These are phyloP conservation scores for Macquaria ambigua DNA, from an alignment of 2,113 vertebrate species.

Conservation along the genomic window DNA sequence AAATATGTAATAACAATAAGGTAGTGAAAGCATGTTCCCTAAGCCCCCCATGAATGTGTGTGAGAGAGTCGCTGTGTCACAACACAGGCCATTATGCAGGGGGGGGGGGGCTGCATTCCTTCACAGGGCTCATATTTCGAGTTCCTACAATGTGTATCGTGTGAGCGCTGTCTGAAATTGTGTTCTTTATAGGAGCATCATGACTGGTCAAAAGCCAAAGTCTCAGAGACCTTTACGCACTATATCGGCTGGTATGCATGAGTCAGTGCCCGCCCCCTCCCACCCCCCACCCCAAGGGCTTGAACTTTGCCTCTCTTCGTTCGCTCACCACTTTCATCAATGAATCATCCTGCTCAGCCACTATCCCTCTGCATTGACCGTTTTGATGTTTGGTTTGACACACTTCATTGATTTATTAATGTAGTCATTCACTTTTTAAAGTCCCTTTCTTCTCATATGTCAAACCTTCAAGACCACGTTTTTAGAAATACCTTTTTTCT, in stretches of 20 bases:
- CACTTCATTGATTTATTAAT: conserved; percentile 60
- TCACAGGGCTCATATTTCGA: conserved; percentile 65
- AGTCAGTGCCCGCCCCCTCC: conserved; percentile 25
- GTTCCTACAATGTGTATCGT: conserved; percentile 43
- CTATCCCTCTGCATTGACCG: conserved; percentile 6
- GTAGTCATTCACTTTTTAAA: conserved; percentile 58
- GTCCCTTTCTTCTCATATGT: conserved; percentile 52
- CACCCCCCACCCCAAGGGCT: background rate
- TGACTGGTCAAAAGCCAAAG: conserved; percentile 61
- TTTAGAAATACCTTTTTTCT: conserved; percentile 18
- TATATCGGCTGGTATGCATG: conserved; percentile 50
- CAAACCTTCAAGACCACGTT: conserved; percentile 30
- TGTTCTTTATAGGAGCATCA: conserved; percentile 61
- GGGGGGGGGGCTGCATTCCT: conserved; percentile 70
- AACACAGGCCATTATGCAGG: conserved; percentile 64
- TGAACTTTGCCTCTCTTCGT: conserved; percentile 42
- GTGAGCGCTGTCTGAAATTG: conserved; percentile 51
- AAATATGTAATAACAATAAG: conserved; percentile 15
- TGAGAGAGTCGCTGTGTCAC: conserved; percentile 55
- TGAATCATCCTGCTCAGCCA: conserved; percentile 51
- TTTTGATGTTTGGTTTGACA: conserved; percentile 52
- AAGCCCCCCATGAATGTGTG: conserved; percentile 54
- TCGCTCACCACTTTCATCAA: conserved; percentile 33
- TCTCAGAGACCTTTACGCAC: conserved; percentile 53
- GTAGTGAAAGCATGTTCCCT: conserved; percentile 60